Evolutionary conservation across 2,888 invertebrate species (phyloP), one percentile per base, ranked within the genome.

Genomic region (Lottia scabra): DNA sequence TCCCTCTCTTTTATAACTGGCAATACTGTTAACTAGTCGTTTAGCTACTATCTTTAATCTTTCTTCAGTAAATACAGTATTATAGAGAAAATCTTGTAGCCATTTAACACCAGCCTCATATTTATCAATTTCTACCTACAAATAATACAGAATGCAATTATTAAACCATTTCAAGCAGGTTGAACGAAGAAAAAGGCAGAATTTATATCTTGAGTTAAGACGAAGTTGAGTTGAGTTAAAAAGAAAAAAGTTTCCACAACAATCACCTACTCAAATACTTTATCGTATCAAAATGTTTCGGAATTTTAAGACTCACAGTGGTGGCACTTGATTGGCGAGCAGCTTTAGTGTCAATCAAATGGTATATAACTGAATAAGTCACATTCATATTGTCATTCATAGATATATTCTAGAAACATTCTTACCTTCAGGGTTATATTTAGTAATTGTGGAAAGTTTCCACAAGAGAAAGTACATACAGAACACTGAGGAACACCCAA

Each of bases 1-100:
- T 2, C 96, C 96, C 74, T 93, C 92, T 48, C 94, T 91, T 86
- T 94, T 94, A 70, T 93, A 92, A 88, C 94, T 93, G 0, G 95
- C 92, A 0, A 95, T 94, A 76, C 95, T 94, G 81, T 95, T 96
- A 66, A 94, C 92, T 90, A 96, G 92, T 88, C 96, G 95, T 76
- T 93, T 93, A 0, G 95, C 94, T 78, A 95, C 93, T 38, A 95
- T 93, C 82, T 93, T 92, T 65, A 96, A 88, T 76, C 96, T 91
- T 68, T 95, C 95, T 16, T 92, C 91, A 0, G 93, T 93, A 80
- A 96, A 92, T 78, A 93, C 92, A 0, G 94, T 93, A 10, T 93
- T 89, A 84, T 93, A 94, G 44, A 97, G 86, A 43, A 97, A 91
- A 82, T 96, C 94, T 78, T 93, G 92, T 68, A 96, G 88, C 93